phyloP scores from a whole-genome alignment of 2,113 vertebrate genomes.

The Oncorhynchus nerka region DNA sequence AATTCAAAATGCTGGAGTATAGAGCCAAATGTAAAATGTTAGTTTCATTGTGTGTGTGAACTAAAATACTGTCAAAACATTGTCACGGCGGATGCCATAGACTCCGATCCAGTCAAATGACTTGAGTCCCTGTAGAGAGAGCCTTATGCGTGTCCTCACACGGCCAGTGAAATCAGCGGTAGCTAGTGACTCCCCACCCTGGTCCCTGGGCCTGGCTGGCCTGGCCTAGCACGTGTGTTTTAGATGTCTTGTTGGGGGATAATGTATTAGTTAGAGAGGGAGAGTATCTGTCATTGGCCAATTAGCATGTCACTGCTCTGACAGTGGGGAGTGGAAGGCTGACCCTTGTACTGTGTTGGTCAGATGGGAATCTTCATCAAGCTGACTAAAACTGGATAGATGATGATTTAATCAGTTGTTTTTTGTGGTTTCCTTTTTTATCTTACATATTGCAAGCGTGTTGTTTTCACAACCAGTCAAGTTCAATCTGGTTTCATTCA shows the following conservation, averaged over 20 bases:
- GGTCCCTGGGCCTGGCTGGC: conserved; percentile 12
- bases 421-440: conserved; percentile 1
- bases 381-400: background rate
- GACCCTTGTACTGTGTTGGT: conserved; percentile 57
- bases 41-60: background rate
- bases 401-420: background rate
- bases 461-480: background rate
- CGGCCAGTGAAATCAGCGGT: conserved; percentile 4
- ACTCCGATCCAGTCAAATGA: background rate
- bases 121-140: background rate
- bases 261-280: conserved; percentile 59
- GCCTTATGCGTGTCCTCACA: background rate
- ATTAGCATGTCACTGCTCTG: conserved; percentile 63
- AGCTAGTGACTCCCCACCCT: conserved; percentile 8
- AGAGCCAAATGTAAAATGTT: no score
- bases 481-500: background rate
- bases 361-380: conserved; percentile 60
- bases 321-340: conserved; percentile 39
- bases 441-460: background rate
- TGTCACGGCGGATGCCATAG: no score
- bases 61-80: no score
- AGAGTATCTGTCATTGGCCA: conserved; percentile 57
- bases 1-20: no score
- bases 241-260: conserved; percentile 58
- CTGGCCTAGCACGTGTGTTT: conserved; percentile 24